Conservation (phyloP, 2,888 invertebrate species). For the Graphium colonna region DNA sequence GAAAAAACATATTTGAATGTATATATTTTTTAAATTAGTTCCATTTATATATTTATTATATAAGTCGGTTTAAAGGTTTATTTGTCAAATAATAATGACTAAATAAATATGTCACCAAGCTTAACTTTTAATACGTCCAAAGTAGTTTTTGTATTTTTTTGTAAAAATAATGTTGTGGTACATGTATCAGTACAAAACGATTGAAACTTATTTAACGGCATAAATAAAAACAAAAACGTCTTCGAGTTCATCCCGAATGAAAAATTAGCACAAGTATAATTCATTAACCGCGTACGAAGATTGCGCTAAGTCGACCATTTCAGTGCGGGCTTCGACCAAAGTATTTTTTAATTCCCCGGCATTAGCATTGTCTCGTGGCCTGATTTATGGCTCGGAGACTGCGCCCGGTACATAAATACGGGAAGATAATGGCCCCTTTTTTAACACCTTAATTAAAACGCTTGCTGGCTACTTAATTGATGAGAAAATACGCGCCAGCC, state of each 20-base stretch:
- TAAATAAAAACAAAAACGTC: slow-evolving; percentile 29
- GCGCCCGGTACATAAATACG: slow-evolving; percentile 51
- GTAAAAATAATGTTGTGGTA: too few relatives aligned
- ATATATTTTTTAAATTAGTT: too few relatives aligned
- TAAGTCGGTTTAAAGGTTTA: too few relatives aligned
- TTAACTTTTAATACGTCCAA: too few relatives aligned
- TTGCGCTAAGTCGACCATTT: slow-evolving; percentile 72
- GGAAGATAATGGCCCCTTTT: slow-evolving; percentile 64
- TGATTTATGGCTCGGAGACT: slow-evolving; percentile 60
- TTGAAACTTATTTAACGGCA: too few relatives aligned
- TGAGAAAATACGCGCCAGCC: slow-evolving; percentile 39
- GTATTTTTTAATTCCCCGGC: slow-evolving; percentile 76
- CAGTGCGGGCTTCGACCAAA: slow-evolving; percentile 54
- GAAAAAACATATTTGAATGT: too few relatives aligned
- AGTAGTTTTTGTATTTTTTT: too few relatives aligned
- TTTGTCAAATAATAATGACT: too few relatives aligned
- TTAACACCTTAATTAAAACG: slow-evolving; percentile 71
- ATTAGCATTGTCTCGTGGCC: slow-evolving; percentile 68
- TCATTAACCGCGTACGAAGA: slow-evolving; percentile 74
- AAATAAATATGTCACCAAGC: too few relatives aligned
- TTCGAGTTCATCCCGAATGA: slow-evolving; percentile 42
- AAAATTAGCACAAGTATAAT: slow-evolving; percentile 76
- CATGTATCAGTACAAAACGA: too few relatives aligned
- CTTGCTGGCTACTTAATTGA: slow-evolving; percentile 56
- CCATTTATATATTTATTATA: too few relatives aligned